A percentile compares a stretch with the other conserved stretches of the same genome.
phyloP scores from a whole-genome alignment of 1,140 invertebrate genomes.

The Platyura marginata region DNA sequence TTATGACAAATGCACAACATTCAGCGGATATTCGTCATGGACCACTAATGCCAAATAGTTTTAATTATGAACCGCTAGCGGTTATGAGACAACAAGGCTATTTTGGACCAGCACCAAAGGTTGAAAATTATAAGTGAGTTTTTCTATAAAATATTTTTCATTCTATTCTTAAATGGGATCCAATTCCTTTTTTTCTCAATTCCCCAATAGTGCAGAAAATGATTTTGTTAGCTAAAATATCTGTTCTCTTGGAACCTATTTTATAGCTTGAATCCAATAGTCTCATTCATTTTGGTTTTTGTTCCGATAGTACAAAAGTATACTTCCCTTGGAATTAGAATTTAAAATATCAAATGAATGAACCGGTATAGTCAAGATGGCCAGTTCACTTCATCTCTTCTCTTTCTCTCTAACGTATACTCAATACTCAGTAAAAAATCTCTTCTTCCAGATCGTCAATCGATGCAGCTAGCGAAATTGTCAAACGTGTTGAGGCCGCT shows the following conservation, averaged over 20 bases:
- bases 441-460: slow-evolving; percentile 21
- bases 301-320: too few relatives aligned
- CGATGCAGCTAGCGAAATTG: slow-evolving; percentile 37
- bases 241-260: too few relatives aligned
- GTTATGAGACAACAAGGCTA: slow-evolving; percentile 15
- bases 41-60: not conserved
- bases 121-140: slow-evolving; percentile 2
- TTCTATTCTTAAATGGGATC: not conserved
- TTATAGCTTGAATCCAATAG: too few relatives aligned
- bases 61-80: slow-evolving; percentile 5
- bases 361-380: too few relatives aligned
- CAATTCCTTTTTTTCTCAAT: too few relatives aligned
- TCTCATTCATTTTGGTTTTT: too few relatives aligned
- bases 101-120: slow-evolving; percentile 8
- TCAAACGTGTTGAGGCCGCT: slow-evolving; percentile 49
- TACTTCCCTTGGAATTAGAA: too few relatives aligned
- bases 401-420: too few relatives aligned
- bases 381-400: not conserved
- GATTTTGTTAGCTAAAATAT: too few relatives aligned
- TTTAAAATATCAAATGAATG: too few relatives aligned
- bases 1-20: not conserved
- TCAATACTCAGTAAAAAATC: too few relatives aligned
- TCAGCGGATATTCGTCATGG: not conserved
- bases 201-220: too few relatives aligned
- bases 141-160: not conserved